Evolutionary conservation across 2,113 vertebrate species (phyloP).

Genomic region (Nycticryphes semicollaris): DNA sequence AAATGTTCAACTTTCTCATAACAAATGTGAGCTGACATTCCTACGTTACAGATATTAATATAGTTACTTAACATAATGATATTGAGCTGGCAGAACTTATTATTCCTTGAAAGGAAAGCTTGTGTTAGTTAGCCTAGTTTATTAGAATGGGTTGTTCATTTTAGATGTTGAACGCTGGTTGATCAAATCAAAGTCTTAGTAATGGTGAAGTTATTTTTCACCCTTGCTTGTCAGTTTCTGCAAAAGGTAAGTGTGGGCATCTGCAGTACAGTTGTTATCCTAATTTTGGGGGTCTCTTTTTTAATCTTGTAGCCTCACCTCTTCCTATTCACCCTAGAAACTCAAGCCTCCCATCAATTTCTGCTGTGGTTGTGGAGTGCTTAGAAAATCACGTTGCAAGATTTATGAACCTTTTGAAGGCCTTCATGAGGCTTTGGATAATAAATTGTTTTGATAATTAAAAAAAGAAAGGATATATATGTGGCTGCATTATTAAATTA

Average conservation of each 20-base stretch:
- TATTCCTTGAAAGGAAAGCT: not conserved
- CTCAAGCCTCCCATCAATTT: not conserved
- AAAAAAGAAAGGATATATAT: not conserved
- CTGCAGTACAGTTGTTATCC: not conserved
- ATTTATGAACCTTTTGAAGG: not conserved
- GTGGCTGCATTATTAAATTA: not conserved
- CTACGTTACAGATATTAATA: not conserved
- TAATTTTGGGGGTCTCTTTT: not conserved
- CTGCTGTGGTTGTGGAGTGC: not conserved
- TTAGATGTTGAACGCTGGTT: not conserved
- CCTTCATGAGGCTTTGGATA: not conserved
- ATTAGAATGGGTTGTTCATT: not conserved
- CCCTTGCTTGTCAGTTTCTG: not conserved
- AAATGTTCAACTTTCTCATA: not conserved
- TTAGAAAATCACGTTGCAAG: not conserved
- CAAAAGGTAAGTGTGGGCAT: not conserved
- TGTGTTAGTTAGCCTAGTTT: not conserved
- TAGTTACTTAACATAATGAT: not conserved
- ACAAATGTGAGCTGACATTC: not conserved
- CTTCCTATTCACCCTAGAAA: not conserved
- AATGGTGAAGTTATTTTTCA: not conserved
- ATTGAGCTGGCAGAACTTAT: not conserved
- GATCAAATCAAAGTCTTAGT: not conserved
- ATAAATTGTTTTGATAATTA: not conserved
- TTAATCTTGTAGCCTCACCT: not conserved